Conservation (phyloP, 2,888 invertebrate genomes). For the Drosophila nigricruria region DNA sequence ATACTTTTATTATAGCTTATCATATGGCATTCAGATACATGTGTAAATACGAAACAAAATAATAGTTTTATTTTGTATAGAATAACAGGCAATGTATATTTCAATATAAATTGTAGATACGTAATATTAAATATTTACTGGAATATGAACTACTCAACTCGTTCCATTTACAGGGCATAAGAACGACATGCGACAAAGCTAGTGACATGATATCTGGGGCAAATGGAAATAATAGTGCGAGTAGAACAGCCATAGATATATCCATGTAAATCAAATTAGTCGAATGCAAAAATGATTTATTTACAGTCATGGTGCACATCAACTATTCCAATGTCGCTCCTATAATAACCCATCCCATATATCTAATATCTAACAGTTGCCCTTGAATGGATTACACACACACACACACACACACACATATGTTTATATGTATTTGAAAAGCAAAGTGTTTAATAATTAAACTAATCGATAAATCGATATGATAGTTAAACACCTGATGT, state of each 20-base stretch:
- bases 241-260: slow-evolving; percentile 23
- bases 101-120: neutral
- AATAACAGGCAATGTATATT: no score
- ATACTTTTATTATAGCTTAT: no score
- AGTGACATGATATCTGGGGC: slow-evolving; percentile 10
- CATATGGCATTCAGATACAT: neutral
- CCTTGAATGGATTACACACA: slow-evolving; percentile 15
- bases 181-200: neutral
- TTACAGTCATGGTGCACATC: slow-evolving; percentile 5
- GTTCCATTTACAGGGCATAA: neutral
- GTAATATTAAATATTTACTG: neutral
- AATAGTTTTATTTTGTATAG: no score
- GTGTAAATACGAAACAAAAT: neutral
- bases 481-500: slow-evolving; percentile 3
- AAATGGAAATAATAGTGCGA: slow-evolving; percentile 11
- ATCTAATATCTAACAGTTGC: neutral
- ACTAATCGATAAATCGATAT: slow-evolving; percentile 53
- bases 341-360: neutral
- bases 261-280: slow-evolving; percentile 21
- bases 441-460: slow-evolving; percentile 23
- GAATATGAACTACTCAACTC: neutral
- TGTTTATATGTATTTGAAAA: neutral
- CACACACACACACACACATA: neutral
- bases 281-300: slow-evolving; percentile 25
- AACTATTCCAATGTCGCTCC: neutral